Base-by-base conservation (phyloP, 1,140 invertebrate species). In the Agrypnia vestita region DNA sequence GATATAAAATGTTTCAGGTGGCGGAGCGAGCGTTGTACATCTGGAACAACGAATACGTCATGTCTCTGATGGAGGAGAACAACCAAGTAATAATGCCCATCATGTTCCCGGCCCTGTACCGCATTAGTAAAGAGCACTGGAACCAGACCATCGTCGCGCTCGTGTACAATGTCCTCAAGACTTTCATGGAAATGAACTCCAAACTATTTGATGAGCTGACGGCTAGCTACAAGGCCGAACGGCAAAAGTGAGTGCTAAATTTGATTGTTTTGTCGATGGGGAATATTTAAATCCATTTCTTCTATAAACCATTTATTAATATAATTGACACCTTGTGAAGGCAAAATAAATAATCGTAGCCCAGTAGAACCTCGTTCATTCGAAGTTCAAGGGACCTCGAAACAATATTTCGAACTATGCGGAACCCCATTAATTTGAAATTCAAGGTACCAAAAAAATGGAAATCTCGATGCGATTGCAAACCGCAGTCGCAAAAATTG, bases 171-270 rank as follows among this genome's bases (percentile, higher is more conserved):
- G 98, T 99, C 86, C 93, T 99, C 85, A 99, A 99, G 91, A 95
- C 98, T 80, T 99, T 99, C 89, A 99, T 99, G 98, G 98, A 99
- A 90, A 99, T 99, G 97, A 99, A 99, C 91, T 98, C 97, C 85
- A 99, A 98, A 90, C 92, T 99, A 49, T 99, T 99, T 90, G 98
- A 99, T 90, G 97, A 99, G 89, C 95, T 99, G 86, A 98, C 98
- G 84, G 96, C 97, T 86, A 97, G 97, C 88, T 99, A 99, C 91
- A 99, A 99, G 91, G 95, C 96, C 84, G 97, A 99, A 90, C 91
- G 97, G 89, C 97, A 98, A 93, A 98, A 97, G 97, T 99, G 92
- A 93, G 93, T 59, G 21, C 53, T 35, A 8, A 12, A 51, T 51
- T 15, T 12, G 11, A 13, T 51, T 15, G 6, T 35, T 51, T 51